Evolutionary conservation across 2,888 invertebrate genomes (phyloP).

Genomic region (Nomada ruficornis): DNA sequence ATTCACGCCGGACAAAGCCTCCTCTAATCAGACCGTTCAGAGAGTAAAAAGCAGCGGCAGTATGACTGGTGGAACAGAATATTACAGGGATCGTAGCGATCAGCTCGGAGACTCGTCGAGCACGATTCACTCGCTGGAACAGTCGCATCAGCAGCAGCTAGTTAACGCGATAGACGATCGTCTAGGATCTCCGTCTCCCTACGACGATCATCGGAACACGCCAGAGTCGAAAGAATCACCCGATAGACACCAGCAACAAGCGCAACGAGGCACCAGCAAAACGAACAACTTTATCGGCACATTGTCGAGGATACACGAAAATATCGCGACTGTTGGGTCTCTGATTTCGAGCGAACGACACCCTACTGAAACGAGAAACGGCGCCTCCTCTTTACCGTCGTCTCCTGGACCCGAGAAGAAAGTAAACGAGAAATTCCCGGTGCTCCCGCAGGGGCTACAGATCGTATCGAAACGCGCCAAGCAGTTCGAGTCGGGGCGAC

Average conservation of each 20-base stretch:
- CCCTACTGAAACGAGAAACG: constrained; percentile 84
- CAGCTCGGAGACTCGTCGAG: constrained; percentile 39
- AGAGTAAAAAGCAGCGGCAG: constrained; percentile 82
- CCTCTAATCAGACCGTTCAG: constrained; percentile 85
- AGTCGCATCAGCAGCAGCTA: constrained; percentile 51
- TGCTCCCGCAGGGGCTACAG: constrained; percentile 85
- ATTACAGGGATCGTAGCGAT: constrained; percentile 30
- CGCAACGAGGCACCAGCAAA: constrained; percentile 59
- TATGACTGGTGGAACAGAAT: constrained; percentile 81
- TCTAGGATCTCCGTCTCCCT: constrained; percentile 56
- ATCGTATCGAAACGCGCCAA: constrained; percentile 90
- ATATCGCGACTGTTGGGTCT: constrained; percentile 80
- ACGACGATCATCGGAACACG: constrained; percentile 42
- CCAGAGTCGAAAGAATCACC: constrained; percentile 16
- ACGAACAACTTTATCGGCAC: constrained; percentile 86
- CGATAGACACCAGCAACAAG: constrained; percentile 41
- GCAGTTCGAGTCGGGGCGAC: constrained; percentile 89
- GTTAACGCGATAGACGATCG: constrained; percentile 55
- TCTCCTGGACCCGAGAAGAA: constrained; percentile 82
- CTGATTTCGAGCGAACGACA: constrained; percentile 59
- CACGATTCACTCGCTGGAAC: constrained; percentile 21
- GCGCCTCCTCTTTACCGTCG: constrained; percentile 83
- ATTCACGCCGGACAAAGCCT: constrained; percentile 77
- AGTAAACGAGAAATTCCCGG: constrained; percentile 76
- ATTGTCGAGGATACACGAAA: constrained; percentile 88